Base-by-base conservation (phyloP, 2,888 invertebrate genomes). In the Stratiomys singularior region DNA sequence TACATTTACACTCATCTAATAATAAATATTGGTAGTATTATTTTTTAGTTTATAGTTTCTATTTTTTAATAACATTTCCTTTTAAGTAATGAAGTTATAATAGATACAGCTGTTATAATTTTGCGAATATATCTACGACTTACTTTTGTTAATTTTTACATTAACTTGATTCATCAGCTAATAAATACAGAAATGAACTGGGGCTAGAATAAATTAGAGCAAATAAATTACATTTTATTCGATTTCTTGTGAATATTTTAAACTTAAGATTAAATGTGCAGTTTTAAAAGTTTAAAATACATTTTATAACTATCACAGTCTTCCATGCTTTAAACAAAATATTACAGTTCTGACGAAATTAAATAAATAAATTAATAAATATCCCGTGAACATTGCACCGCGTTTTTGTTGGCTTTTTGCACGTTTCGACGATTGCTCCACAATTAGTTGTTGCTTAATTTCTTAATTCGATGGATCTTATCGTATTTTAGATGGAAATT, bases 241-340 rank as follows among this genome's bases (percentile, higher is more conserved):
- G 4, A 52, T 9, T 4, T n/a, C 4, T 9, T 52, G 18, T 52
- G 52, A 52, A 52, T 52, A 15, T 52, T 52, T 52, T 18, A 9
- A 52, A 52, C 15, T 52, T 13, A 52, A 18, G 52, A 9, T 52
- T 52, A 44, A 52, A n/a, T 52, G 4, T 52, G 15, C 15, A 9
- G 5, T 37, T 52, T 9, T 21, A 21, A 21, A 18, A 60, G 5
- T 23, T 44, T 56, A 56, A 25, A 56, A 37, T 69, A 77, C 37
- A 76, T 81, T 81, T 82, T 82, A 82, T 85, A 85, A 84, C 85
- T 86, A 86, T 86, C 86, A 86, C 86, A 86, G 86, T 86, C 86
- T 85, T 85, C 85, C 86, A 81, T 77, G 77, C 37, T 69, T 37
- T 69, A 25, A 77, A 77, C 7, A 23, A 25, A 60, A 60, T 60